Percentiles rank a stretch among this genome's conserved stretches.
phyloP scores from a whole-genome alignment of 1,140 invertebrate genomes.

The Lepidostoma basale region DNA sequence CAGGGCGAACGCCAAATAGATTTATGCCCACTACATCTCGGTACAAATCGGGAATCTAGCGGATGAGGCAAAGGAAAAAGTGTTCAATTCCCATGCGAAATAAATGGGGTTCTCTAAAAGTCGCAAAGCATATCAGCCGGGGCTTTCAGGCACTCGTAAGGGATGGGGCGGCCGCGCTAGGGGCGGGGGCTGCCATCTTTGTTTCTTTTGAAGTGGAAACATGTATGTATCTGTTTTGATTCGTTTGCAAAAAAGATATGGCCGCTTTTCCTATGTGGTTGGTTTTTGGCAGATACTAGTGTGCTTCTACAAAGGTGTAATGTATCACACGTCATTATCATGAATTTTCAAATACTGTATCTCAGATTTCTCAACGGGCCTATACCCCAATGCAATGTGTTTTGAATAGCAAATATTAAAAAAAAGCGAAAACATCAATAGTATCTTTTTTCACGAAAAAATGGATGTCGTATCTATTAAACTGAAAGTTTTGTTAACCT shows the following conservation, averaged over 20 bases:
- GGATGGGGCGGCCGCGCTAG: background rate
- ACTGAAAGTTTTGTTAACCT: too few species aligned
- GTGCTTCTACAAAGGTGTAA: too few species aligned
- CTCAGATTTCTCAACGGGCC: too few species aligned
- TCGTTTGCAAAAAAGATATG: slow-evolving; percentile 6
- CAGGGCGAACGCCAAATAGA: slow-evolving; percentile 12
- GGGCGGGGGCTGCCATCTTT: slow-evolving; percentile 29
- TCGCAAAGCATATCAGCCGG: slow-evolving; percentile 19
- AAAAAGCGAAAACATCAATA: too few species aligned
- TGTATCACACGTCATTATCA: too few species aligned
- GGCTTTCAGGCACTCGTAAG: slow-evolving; percentile 18
- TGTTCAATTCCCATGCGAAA: slow-evolving; percentile 31
- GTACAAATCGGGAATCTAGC: slow-evolving; percentile 10
- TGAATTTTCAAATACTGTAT: too few species aligned
- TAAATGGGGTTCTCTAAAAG: slow-evolving; percentile 29
- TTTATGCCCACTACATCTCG: slow-evolving; percentile 20
- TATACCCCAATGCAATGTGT: background rate
- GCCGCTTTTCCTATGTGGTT: slow-evolving; percentile 15
- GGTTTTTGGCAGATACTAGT: too few species aligned
- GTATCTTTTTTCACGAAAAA: too few species aligned
- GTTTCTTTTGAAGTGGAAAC: slow-evolving; percentile 33
- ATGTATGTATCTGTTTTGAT: slow-evolving; percentile 22
- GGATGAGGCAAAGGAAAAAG: slow-evolving; percentile 14
- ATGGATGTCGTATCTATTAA: too few species aligned
- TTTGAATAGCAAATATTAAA: background rate